These are phyloP conservation scores for Hoplodrina blanda DNA, from an alignment of 2,888 invertebrate genomes.

Conservation along the genomic window DNA sequence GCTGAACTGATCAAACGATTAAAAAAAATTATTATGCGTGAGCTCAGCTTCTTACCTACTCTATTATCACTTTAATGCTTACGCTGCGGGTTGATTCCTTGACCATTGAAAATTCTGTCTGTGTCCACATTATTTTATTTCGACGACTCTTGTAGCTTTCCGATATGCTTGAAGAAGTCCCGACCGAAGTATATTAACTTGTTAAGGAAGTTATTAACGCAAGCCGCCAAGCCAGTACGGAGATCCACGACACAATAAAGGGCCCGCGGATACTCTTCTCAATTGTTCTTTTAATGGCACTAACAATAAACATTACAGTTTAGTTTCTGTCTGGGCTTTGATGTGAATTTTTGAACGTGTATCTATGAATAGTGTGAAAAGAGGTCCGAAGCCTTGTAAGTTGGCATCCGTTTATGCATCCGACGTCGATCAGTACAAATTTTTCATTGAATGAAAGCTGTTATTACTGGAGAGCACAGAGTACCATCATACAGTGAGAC, in stretches of 20 bases:
- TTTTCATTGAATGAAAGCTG: constrained; percentile 44
- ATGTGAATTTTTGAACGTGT: not conserved
- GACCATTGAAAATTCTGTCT: not conserved
- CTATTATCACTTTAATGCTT: not conserved
- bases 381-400: constrained; percentile 1
- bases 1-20: not conserved
- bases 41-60: not conserved
- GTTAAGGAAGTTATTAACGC: constrained; percentile 5
- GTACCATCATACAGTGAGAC: constrained; percentile 17
- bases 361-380: not conserved
- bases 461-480: constrained; percentile 35
- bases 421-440: constrained; percentile 46
- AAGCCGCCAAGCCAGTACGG: not conserved
- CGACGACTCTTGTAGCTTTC: not conserved
- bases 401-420: constrained; percentile 16
- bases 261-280: not conserved
- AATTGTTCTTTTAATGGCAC: not conserved
- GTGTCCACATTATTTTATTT: not conserved
- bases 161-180: not conserved
- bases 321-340: not conserved
- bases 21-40: not conserved
- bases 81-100: not conserved
- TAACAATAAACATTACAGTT: constrained; percentile 4
- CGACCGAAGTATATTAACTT: not conserved
- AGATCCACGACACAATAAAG: not conserved